Conservation (phyloP, 1,140 invertebrate species). For the Dinoponera quadriceps region DNA sequence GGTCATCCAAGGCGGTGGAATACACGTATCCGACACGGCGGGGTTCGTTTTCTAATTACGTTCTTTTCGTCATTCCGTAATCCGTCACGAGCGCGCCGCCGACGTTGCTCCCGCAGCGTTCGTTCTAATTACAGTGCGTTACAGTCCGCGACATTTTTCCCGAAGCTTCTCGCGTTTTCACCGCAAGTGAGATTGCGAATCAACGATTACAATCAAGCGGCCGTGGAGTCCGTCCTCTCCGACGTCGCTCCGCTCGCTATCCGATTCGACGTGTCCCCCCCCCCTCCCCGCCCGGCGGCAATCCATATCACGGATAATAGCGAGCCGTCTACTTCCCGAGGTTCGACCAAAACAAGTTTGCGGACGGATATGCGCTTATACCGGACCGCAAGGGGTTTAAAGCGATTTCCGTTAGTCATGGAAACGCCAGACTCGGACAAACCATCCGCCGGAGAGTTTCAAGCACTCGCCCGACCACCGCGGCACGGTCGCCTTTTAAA, state of each 20-base stretch:
- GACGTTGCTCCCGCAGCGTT: neutral
- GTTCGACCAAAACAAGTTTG: constrained; percentile 55
- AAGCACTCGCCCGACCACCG: constrained; percentile 49
- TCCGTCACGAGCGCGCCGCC: neutral
- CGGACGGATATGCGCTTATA: constrained; percentile 57
- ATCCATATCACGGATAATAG: constrained; percentile 40
- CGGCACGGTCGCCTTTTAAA: constrained; percentile 55
- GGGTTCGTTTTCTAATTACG: constrained; percentile 44
- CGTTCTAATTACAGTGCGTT: neutral
- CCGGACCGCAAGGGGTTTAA: constrained; percentile 53
- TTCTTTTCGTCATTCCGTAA: constrained; percentile 4
- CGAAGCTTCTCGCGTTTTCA: neutral
- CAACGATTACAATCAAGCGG: neutral
- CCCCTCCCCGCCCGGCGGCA: neutral
- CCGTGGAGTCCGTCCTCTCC: neutral
- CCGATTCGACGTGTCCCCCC: too few relatives aligned
- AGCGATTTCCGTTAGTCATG: constrained; percentile 59
- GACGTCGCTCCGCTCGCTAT: neutral
- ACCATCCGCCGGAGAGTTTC: constrained; percentile 46
- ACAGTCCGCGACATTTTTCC: constrained; percentile 10
- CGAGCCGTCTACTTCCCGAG: constrained; percentile 27
- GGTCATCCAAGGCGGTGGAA: constrained; percentile 63
- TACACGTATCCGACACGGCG: neutral
- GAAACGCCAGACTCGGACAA: constrained; percentile 47
- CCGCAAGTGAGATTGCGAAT: neutral